Base-by-base conservation (phyloP, 2,888 invertebrate genomes). In the Polyommatus iphigenia region DNA sequence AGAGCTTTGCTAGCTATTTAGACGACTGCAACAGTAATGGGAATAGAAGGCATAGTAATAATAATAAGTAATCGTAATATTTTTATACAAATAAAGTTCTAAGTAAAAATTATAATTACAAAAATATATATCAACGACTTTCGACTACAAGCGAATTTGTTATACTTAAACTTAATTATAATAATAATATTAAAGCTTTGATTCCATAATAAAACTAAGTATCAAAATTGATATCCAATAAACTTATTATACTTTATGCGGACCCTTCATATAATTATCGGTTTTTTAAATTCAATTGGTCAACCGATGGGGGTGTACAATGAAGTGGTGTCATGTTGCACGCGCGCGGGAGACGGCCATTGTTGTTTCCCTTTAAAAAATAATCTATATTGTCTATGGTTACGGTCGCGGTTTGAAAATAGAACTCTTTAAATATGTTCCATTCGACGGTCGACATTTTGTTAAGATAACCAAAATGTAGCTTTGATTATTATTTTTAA, bases 281-380 rank as follows among this genome's bases (percentile, higher is more conserved):
- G 62, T 67, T 79, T 78, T 76, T 79, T 71, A 78, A 79, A 71
- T 76, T 77, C 79, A 79, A 77, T 78, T 59, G 78, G 71, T 78
- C 78, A 77, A 85, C 87, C 84, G 89, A 91, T 90, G 88, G 89
- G 88, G 90, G 90, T 86, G 85, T 59, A 72, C 81, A 82, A 83
- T 82, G 82, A 84, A 82, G 81, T 84, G 86, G 93, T 90, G 88
- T 93, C 90, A 83, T 85, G 83, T 93, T 91, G 85, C 93, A 86
- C 83, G 15, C 90, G 89, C 89, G 89, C 89, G 88, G 83, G 83
- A 87, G 89, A 88, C 59, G 77, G 78, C 81, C 83, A 84, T 86
- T 89, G 88, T 89, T 89, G 84, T 81, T 85, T 85, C 86, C 88
- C 90, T 88, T 86, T 86, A 85, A 88, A 88, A 85, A 83, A 83